These are phyloP conservation scores for Pachycephala philippinensis DNA, from an alignment of 2,113 vertebrate species.

Conservation along the genomic window DNA sequence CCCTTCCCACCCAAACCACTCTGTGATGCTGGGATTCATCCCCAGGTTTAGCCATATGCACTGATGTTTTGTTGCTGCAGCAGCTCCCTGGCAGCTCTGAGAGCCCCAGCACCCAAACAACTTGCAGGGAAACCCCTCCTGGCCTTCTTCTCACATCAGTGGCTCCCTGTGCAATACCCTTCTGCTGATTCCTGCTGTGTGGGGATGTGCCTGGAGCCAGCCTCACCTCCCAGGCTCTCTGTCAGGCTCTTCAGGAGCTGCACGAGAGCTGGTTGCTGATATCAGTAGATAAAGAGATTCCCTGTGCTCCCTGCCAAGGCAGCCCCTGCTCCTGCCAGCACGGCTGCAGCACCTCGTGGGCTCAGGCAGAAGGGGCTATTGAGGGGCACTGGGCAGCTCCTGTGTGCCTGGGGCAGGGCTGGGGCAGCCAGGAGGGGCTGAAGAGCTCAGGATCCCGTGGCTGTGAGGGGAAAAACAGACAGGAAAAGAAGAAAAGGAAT, in stretches of 20 bases:
- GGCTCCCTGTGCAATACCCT: not conserved
- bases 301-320: not conserved
- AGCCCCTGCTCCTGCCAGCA: not conserved
- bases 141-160: not conserved
- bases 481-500: too few species aligned
- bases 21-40: not conserved
- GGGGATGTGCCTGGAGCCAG: not conserved
- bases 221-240: not conserved
- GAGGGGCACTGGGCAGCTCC: not conserved
- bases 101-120: not conserved
- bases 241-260: not conserved
- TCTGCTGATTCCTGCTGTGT: not conserved
- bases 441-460: not conserved
- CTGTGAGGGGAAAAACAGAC: too few species aligned
- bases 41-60: not conserved
- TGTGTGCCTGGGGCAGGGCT: not conserved
- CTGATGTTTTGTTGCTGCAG: not conserved
- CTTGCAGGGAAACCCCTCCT: not conserved
- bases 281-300: not conserved
- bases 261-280: not conserved
- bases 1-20: not conserved
- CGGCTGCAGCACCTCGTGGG: accelerated
- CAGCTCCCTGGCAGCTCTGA: not conserved
- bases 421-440: not conserved
- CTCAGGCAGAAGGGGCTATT: not conserved